Evolutionary conservation across 2,797 vertebrate genomes (phyloP), one percentile per base, ranked within the genome.

Genomic region (Pogonophryne albipinna): DNA sequence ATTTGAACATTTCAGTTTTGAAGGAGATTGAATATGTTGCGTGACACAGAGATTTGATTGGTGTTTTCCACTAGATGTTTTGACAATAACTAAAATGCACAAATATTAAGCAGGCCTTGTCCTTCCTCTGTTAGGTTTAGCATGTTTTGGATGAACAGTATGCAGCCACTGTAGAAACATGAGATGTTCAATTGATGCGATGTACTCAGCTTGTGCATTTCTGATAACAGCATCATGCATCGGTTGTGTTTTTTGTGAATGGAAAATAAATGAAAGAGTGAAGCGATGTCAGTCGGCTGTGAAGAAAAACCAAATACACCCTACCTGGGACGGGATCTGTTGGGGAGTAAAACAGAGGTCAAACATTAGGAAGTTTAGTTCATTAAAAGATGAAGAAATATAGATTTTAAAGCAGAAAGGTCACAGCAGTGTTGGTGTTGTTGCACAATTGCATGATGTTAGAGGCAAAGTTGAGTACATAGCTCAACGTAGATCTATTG

Each of bases 281-380:
- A 76, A 58, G 8, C 1, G 27, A 76, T 62, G 59, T 61, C n/a
- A 34, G 27, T 76, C 65, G 64, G 55, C 53, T 65, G 62, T 14
- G 60, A 11, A 46, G 70, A 66, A 38, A 52, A 47, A 47, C 53
- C 0, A 41, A 12, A 56, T 72, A n/a, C 66, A 82, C 47, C 90
- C 59, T 94, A 95, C 94, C 93, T 95, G 91, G 14, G 90, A 85
- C 0, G 89, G 88, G 80, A 94, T 93, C 94, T 95, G 93, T 83
- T 47, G 61, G 76, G 70, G 71, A 57, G 44, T 79, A 60, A 82
- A 78, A 65, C 38, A 90, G 42, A 86, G 53, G 69, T 81, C n/a
- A 88, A 61, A 89, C 66, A 77, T 63, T 87, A 41, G 79, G 55
- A 71, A 1, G 13, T 62, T 74, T 10, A 12, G 38, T 62, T 72